Evolutionary conservation across 1,140 invertebrate species (phyloP), one percentile per base, ranked within the genome.

Genomic region (Ostrea denselamellosa): DNA sequence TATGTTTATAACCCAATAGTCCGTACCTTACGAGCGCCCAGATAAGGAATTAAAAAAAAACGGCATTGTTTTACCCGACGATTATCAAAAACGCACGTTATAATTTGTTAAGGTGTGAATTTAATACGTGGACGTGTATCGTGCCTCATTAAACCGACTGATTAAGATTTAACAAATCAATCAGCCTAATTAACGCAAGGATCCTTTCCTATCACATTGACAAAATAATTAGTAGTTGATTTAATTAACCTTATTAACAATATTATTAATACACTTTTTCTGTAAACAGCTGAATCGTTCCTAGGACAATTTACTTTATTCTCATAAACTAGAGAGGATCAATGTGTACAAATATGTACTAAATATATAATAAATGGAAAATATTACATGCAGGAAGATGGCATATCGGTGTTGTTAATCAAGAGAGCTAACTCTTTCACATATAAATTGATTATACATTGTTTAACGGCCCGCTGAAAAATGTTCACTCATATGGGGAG

Each of bases 41-140:
- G 68, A 77, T 77, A 77, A 77, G 68, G 68, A 25, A 77, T 77
- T 77, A 77, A 77, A 77, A 44, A 44, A 44, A 44, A 77, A 77
- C 28, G 25, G 22, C 68, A 28, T 77, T 77, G 68, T 77, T 77
- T 77, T 77, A 77, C 22, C 8, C 68, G 25, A 25, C 17, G 68
- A 77, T 77, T 77, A 77, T 14, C 14, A 77, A 77, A n/a, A 77
- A 77, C 68, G 68, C 68, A 14, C 25, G 28, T 77, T 77, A 44
- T 44, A 77, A 77, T 77, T 77, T 77, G 68, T 77, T 77, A 77
- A 77, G 28, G 68, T 34, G 68, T 4, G 25, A 77, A 34, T 77
- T 77, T 77, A 25, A 77, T 77, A 25, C 28, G 28, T 10, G 25
- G 68, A 17, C 68, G n/a, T 44, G n/a, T n/a, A 62, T 62, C 14